Evolutionary conservation across 1,140 invertebrate species (phyloP).

Genomic region (Penaeus vannamei): DNA sequence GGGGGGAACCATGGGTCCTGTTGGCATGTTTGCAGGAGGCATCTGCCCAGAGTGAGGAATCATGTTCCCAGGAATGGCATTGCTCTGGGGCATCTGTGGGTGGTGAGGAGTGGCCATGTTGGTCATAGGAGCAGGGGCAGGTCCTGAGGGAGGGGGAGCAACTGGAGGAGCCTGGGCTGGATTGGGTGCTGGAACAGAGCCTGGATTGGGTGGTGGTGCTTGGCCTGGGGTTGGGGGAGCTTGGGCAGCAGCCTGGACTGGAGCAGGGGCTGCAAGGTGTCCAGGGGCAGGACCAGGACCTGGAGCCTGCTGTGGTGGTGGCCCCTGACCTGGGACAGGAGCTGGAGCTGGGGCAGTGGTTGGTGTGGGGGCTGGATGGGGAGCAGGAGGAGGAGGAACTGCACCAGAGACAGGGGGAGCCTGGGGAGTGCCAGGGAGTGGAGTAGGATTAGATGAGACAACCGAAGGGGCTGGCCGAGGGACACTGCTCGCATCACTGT

Average conservation of each 20-base stretch:
- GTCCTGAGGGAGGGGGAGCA: slow-evolving; percentile 9
- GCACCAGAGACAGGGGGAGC: not conserved
- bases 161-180: not conserved
- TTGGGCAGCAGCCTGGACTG: no score
- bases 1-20: no score
- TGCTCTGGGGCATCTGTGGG: no score
- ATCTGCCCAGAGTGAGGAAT: no score
- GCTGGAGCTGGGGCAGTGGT: not conserved
- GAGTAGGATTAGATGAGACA: not conserved
- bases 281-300: not conserved
- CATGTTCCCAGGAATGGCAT: no score
- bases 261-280: not conserved
- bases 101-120: no score
- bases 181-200: no score
- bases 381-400: not conserved
- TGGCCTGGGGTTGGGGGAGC: not conserved
- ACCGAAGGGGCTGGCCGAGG: not conserved
- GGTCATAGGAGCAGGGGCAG: no score
- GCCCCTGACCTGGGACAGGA: not conserved
- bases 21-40: no score
- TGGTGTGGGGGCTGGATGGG: not conserved
- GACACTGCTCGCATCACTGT: not conserved
- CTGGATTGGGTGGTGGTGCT: no score
- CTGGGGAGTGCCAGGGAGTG: not conserved
- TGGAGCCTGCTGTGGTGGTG: not conserved